Evolutionary conservation across 2,113 vertebrate species (phyloP), one percentile per base, ranked within the genome.

Genomic region (Etheostoma cragini): DNA sequence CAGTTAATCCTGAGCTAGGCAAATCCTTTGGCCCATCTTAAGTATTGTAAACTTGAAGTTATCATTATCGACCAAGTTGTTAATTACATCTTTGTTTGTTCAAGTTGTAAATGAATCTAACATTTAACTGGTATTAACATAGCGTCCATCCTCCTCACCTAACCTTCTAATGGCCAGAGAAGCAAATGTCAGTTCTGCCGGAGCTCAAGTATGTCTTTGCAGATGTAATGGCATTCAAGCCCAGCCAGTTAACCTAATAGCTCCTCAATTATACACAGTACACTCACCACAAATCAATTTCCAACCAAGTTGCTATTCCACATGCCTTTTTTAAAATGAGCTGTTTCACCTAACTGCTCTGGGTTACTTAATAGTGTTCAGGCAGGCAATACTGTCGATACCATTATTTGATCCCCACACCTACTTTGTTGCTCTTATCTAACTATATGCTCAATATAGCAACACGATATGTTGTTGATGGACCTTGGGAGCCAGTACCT

Each of bases 151-250:
- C 15, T 69, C 62, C 54, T 63, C 54, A 49, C 69, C 72, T 68
- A 33, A 70, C 50, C 17, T 0, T 60, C 67, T 90, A 91, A 88
- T 89, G 88, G 84, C 70, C 65, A 72, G 80, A 85, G 68, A 60
- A 71, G 58, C 57, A 94, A 93, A 92, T 88, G 89, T 88, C 91
- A 94, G 58, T 76, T 81, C 64, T 69, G n/a, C 56, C 14, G 4
- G 45, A 47, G 76, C 67, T 70, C 61, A 62, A 5, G 33, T 65
- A 11, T 60, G 38, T 87, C 60, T 67, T 82, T 88, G 76, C 83
- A 82, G 83, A 80, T 87, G 73, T 84, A 86, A 82, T 91, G 91
- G 92, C 93, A 92, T 94, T 92, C 91, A 91, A 70, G 83, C 65
- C 13, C 63, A 72, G 42, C 17, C 24, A 5, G 72, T 84, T 86